phyloP scores from a whole-genome alignment of 2,888 invertebrate genomes.

The Tridacna crocea region DNA sequence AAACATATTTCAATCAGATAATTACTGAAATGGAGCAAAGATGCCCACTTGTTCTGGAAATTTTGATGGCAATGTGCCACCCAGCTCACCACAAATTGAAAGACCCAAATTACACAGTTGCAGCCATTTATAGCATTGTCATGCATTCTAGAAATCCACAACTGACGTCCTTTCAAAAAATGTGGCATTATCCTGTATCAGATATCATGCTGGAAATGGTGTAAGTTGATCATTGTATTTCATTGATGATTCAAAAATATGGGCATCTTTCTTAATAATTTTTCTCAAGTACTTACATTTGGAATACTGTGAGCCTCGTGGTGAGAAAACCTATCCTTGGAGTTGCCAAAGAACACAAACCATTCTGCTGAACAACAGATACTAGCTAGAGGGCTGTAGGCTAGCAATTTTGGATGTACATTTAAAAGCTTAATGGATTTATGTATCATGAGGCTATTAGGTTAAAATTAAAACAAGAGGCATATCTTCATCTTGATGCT shows the following conservation, averaged over 20 bases:
- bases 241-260: not conserved
- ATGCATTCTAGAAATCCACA: conserved; percentile 5
- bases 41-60: conserved; percentile 12
- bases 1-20: not conserved
- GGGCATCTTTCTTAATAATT: too few relatives aligned
- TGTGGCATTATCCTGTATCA: conserved; percentile 5
- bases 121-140: conserved; percentile 3
- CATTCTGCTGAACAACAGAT: too few relatives aligned
- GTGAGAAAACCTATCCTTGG: too few relatives aligned
- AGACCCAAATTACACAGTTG: conserved; percentile 1
- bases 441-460: too few relatives aligned
- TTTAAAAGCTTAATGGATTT: too few relatives aligned
- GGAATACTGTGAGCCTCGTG: too few relatives aligned
- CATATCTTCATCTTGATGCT: too few relatives aligned
- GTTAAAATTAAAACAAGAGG: too few relatives aligned
- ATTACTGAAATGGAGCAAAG: conserved; percentile 6
- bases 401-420: too few relatives aligned
- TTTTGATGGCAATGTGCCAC: conserved; percentile 1
- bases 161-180: conserved; percentile 5
- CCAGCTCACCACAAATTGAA: conserved; percentile 6
- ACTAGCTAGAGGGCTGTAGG: too few relatives aligned
- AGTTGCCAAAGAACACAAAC: too few relatives aligned
- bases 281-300: too few relatives aligned
- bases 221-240: conserved; percentile 6
- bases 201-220: conserved; percentile 4